Percentiles rank a stretch among this genome's conserved stretches.
These are phyloP conservation scores for Oreocharis arfaki DNA, from an alignment of 2,113 vertebrate species.

Conservation along the genomic window DNA sequence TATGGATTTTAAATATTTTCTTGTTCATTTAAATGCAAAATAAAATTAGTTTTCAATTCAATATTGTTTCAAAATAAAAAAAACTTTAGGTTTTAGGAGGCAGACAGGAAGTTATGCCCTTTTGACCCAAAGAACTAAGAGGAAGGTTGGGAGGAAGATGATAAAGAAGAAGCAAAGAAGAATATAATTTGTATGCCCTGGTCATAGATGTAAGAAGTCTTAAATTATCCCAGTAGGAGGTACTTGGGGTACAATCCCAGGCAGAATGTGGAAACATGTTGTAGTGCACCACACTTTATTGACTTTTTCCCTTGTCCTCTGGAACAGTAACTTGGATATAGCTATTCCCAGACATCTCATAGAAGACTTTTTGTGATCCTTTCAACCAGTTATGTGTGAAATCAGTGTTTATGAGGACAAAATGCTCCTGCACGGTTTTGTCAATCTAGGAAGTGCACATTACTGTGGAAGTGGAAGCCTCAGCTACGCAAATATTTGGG, in stretches of 20 bases:
- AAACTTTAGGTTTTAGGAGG: conserved; percentile 19
- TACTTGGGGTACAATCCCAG: neutral
- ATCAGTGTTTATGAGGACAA: neutral
- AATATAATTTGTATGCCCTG: neutral
- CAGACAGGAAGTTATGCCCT: conserved; percentile 68
- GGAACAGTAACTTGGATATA: neutral
- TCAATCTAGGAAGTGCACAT: neutral
- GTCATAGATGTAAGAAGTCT: neutral
- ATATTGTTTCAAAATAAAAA: conserved; percentile 50
- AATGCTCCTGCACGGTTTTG: neutral
- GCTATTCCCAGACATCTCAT: neutral
- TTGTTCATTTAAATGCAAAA: conserved; percentile 31
- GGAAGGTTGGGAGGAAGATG: conserved; percentile 68
- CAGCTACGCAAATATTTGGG: neutral
- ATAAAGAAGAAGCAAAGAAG: conserved; percentile 63
- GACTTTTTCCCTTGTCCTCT: neutral
- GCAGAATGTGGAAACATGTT: neutral
- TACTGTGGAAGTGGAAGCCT: neutral
- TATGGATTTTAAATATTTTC: neutral
- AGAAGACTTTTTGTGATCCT: neutral
- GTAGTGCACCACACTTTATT: neutral
- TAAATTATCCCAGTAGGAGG: neutral
- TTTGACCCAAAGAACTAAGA: conserved; percentile 59
- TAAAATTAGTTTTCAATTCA: conserved; percentile 14
- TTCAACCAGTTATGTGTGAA: neutral